These are phyloP conservation scores for Microtus pennsylvanicus DNA, from an alignment of 2,113 vertebrate species.

Conservation along the genomic window DNA sequence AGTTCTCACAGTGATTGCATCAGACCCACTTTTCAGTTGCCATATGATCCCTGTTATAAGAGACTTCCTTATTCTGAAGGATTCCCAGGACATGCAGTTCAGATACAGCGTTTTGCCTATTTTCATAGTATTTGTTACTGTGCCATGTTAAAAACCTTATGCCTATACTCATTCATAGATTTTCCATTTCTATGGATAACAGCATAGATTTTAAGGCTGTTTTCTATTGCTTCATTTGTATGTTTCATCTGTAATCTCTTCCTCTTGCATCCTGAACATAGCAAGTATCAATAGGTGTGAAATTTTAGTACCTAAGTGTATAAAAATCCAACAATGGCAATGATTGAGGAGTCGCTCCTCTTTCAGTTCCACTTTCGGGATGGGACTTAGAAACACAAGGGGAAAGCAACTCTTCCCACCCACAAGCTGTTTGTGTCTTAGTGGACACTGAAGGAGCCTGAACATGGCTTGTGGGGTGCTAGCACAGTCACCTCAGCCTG, in stretches of 20 bases:
- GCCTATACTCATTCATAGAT: background rate
- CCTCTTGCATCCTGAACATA: background rate
- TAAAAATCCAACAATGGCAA: background rate
- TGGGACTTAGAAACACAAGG: background rate
- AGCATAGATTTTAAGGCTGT: background rate
- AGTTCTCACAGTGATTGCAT: background rate
- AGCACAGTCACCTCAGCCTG: background rate
- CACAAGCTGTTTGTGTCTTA: background rate
- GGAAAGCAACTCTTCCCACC: too few species aligned
- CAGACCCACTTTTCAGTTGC: background rate
- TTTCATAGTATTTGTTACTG: background rate
- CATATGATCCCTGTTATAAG: background rate
- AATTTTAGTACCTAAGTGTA: background rate
- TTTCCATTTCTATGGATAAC: background rate
- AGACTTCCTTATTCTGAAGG: background rate
- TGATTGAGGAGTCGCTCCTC: too few species aligned
- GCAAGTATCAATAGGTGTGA: background rate
- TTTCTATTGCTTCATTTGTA: background rate
- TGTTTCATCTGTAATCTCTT: background rate
- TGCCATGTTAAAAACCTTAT: background rate
- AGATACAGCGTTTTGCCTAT: background rate
- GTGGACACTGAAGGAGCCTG: background rate
- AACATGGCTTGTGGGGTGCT: background rate
- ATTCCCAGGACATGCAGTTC: background rate
- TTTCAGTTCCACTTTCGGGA: background rate